Conservation (phyloP, 2,888 invertebrate species). For the Deroplatys truncata region DNA sequence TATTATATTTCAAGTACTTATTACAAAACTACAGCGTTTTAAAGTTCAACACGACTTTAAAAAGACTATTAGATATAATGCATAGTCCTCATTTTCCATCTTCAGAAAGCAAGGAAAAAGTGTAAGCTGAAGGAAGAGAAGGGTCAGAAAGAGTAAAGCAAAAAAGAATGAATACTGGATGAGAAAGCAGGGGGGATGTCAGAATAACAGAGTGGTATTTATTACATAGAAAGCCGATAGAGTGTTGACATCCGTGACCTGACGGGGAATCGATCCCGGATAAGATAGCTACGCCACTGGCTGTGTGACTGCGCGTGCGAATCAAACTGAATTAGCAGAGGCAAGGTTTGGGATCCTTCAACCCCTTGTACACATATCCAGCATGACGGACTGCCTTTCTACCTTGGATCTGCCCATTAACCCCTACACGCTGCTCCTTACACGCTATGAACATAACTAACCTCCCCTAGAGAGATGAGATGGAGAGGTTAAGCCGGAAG, state of each 20-base stretch:
- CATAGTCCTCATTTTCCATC: too few species aligned
- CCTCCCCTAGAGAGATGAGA: conserved; percentile 2
- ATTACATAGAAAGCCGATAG: background rate
- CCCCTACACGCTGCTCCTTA: conserved; percentile 14
- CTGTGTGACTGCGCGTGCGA: background rate
- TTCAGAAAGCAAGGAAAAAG: background rate
- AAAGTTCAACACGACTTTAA: too few species aligned
- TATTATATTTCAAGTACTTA: too few species aligned
- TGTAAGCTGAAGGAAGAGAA: background rate
- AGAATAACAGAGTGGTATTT: background rate
- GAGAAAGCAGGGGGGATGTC: background rate
- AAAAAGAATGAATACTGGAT: background rate
- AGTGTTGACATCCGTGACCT: background rate
- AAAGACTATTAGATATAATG: too few species aligned
- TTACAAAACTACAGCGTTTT: too few species aligned
- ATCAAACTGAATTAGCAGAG: conserved; percentile 17
- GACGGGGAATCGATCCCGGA: background rate
- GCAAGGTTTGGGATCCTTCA: background rate
- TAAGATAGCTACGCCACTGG: background rate
- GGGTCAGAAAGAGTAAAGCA: background rate
- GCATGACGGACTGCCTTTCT: background rate
- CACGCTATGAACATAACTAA: conserved; percentile 10
- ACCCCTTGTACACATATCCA: background rate
- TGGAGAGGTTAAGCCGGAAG: background rate
- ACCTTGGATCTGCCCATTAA: conserved; percentile 14